Evolutionary conservation across 2,888 invertebrate species (phyloP).

Genomic region (Lasius fuliginosus): DNA sequence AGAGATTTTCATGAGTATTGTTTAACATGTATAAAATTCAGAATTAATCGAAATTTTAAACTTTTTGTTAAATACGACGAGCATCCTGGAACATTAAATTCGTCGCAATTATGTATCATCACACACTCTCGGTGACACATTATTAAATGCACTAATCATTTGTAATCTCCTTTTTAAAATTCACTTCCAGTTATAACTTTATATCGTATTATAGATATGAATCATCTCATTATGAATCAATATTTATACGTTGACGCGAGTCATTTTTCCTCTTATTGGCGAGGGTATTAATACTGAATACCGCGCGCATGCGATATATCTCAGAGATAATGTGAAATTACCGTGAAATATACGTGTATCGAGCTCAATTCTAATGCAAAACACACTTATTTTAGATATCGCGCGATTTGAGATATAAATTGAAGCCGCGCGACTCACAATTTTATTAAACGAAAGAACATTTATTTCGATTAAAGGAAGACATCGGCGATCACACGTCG

Average conservation of each 20-base stretch:
- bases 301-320: neutral
- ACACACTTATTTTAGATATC: too few species aligned
- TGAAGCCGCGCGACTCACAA: neutral
- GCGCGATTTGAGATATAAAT: neutral
- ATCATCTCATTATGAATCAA: neutral
- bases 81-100: neutral
- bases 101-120: neutral
- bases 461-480: neutral
- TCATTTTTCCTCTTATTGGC: neutral
- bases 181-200: neutral
- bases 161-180: neutral
- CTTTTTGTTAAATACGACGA: neutral
- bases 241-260: neutral
- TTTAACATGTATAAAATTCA: neutral
- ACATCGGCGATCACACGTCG: neutral
- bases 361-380: neutral
- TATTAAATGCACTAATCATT: neutral
- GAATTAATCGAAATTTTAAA: neutral
- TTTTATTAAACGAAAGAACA: neutral
- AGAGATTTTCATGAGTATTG: neutral
- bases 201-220: neutral
- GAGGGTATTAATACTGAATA: neutral
- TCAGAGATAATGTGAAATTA: neutral
- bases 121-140: neutral
- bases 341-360: neutral